These are phyloP conservation scores for Noctilio leporinus DNA, from an alignment of 2,113 vertebrate genomes.

Conservation along the genomic window DNA sequence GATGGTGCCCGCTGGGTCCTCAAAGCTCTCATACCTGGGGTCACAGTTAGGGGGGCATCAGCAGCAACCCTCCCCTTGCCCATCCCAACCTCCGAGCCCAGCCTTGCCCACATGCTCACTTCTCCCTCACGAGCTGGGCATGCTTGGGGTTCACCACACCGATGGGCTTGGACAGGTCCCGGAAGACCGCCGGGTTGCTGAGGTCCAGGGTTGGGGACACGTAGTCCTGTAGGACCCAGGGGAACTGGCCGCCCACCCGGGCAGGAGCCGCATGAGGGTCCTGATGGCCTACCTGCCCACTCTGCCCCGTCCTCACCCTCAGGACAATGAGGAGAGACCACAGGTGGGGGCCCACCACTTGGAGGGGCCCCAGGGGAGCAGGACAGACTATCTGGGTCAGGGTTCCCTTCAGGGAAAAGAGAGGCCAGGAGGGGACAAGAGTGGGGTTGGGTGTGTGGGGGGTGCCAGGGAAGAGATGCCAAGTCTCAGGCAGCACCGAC, in stretches of 20 bases:
- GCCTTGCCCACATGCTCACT: conserved; percentile 80
- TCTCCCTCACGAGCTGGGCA: conserved; percentile 93
- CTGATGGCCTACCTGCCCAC: neutral
- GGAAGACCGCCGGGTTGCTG: conserved; percentile 87
- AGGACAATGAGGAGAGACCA: neutral
- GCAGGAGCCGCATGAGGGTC: neutral
- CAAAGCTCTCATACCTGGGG: conserved; percentile 95
- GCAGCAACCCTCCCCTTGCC: neutral
- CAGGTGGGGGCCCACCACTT: neutral
- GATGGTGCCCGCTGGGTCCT: conserved; percentile 92
- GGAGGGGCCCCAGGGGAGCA: neutral
- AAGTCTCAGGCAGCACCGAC: neutral
- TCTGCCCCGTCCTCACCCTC: neutral
- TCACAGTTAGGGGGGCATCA: neutral
- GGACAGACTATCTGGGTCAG: neutral
- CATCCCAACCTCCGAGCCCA: neutral
- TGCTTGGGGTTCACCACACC: conserved; percentile 94
- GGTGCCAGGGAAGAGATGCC: neutral
- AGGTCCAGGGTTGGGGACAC: conserved; percentile 88
- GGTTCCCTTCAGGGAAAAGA: neutral
- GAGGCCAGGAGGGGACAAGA: neutral
- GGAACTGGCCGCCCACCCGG: conserved; percentile 83
- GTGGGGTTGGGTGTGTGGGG: neutral
- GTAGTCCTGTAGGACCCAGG: conserved; percentile 95
- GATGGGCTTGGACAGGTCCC: conserved; percentile 96